Conservation (phyloP, 2,113 vertebrate species). For the Trochalopteron elliotii region DNA sequence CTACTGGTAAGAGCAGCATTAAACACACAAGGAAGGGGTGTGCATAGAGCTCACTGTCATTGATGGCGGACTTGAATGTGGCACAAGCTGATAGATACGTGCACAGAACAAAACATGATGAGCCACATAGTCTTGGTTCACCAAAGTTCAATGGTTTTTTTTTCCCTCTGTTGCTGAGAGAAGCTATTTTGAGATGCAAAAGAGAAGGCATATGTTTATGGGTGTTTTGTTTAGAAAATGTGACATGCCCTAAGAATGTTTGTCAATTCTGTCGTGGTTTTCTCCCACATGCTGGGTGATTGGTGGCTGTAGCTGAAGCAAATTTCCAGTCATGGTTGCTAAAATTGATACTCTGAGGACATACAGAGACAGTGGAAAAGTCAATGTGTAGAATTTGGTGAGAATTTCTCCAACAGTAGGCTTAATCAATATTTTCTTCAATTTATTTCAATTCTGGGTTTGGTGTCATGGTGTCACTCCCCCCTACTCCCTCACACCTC, state of each 20-base stretch:
- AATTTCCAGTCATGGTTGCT: constrained; percentile 12
- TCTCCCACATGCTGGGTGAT: background rate
- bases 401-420: background rate
- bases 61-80: background rate
- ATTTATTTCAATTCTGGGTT: background rate
- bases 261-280: constrained; percentile 6
- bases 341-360: constrained; percentile 6
- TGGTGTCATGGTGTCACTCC: background rate
- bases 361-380: background rate
- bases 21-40: background rate
- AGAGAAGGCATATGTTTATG: constrained; percentile 40
- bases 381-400: background rate
- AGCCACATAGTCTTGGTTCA: constrained; percentile 10
- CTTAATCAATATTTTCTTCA: background rate
- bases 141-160: background rate
- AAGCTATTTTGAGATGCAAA: constrained; percentile 49
- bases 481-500: background rate
- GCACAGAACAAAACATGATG: constrained; percentile 49
- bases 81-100: constrained; percentile 3
- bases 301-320: constrained; percentile 11
- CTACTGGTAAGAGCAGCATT: background rate
- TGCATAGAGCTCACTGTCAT: background rate
- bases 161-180: background rate
- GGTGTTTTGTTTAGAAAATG: constrained; percentile 22
- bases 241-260: background rate